Base-by-base conservation (phyloP, 1,140 invertebrate species). In the Cataglyphis hispanica region DNA sequence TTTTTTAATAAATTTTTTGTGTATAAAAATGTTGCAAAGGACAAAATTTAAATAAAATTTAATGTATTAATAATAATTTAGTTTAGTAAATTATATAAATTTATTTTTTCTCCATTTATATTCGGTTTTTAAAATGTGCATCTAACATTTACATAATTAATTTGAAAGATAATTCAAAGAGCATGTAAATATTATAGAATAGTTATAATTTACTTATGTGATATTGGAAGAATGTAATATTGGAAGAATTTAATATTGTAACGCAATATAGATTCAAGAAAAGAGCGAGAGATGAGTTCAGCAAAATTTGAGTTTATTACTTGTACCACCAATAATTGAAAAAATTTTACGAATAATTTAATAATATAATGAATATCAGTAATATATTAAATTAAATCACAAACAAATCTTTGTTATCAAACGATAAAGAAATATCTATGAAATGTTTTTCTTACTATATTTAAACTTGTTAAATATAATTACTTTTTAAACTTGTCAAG, bases 71-170 rank as follows among this genome's bases (percentile, higher is more conserved):
- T 75, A 56, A 31, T 53, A 53, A 56, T 50, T 72, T 6, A 72
- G 34, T 56, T 53, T n/a, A n/a, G n/a, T n/a, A 72, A 56, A 4
- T 22, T 34, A 74, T 74, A 56, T 34, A 37, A 37, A 37, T 50
- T 50, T 4, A 50, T 50, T 50, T 50, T 50, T 50, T 6, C 16
- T 19, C 3, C 19, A 19, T 50, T 50, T 19, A 16, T 19, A 6
- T 50, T 16, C 43, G 19, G 4, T 2, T 50, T 50, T 50, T 19
- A 19, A 50, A 46, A 19, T 50, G 27, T 46, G 6, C 7, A 22
- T 10, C 25, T n/a, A 56, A 31, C 6, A 64, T 64, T 46, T 46
- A 25, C 1, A 4, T 25, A 74, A 31, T 25, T 50, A 11, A 72
- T 50, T 27, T 25, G 37, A 22, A 75, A 16, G 10, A 19, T 37